These are phyloP conservation scores for Bhutanitis thaidina DNA, from an alignment of 2,888 invertebrate genomes.

Conservation along the genomic window DNA sequence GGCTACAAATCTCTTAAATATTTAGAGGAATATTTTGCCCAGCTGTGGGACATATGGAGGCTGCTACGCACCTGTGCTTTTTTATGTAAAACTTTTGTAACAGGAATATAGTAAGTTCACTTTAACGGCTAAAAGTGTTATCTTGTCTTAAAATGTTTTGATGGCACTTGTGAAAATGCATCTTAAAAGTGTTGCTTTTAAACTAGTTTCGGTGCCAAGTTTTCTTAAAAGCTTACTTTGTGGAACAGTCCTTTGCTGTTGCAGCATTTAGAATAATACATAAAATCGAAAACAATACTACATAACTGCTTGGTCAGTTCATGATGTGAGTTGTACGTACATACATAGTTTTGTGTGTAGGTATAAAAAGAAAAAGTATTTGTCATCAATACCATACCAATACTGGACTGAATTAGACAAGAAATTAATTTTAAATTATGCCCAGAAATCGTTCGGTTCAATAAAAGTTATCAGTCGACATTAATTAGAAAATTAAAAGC, in stretches of 20 bases:
- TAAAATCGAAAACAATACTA: neutral
- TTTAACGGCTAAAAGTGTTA: neutral
- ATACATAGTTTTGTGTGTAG: too few species aligned
- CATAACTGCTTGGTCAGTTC: neutral
- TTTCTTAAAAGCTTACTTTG: conserved; percentile 18
- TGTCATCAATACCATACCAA: too few species aligned
- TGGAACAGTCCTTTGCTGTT: neutral
- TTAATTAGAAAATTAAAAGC: neutral
- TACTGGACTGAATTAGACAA: too few species aligned
- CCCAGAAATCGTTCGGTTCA: neutral
- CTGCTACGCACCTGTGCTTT: too few species aligned
- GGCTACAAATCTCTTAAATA: too few species aligned
- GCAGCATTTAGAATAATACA: conserved; percentile 4
- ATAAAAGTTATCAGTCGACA: neutral
- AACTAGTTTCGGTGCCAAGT: conserved; percentile 26
- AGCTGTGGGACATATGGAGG: too few species aligned
- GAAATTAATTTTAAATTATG: too few species aligned
- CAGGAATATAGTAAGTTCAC: too few species aligned
- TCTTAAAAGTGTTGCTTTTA: too few species aligned
- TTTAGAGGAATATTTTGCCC: too few species aligned
- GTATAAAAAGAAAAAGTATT: too few species aligned
- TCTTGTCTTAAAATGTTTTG: neutral
- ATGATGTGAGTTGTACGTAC: neutral
- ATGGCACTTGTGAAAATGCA: conserved; percentile 15
- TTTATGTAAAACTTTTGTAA: too few species aligned